Evolutionary conservation across 1,140 invertebrate species (phyloP), one percentile per base, ranked within the genome.

Genomic region (Drosophila arizonae): DNA sequence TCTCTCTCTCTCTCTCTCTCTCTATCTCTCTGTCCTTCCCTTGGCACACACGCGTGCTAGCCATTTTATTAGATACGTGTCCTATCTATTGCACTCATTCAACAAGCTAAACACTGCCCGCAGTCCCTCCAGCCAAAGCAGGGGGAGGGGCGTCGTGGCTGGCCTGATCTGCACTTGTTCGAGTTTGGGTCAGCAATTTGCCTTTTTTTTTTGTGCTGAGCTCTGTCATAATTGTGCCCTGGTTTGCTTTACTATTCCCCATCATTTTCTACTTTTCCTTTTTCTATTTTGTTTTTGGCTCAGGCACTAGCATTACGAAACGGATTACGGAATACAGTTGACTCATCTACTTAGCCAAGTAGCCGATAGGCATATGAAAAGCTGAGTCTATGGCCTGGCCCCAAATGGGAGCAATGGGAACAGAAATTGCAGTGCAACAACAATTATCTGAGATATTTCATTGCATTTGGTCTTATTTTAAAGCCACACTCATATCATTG

Each of bases 31-130:
- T 15, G n/a, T 45, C 50, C 6, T 21, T n/a, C 26, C 43, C 21
- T 33, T 9, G 39, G 43, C 36, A 50, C 51, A 55, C 15, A 77
- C 71, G 82, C 86, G 84, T 87, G 72, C 69, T 24, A 79, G 72
- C 56, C 73, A 75, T 74, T 87, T 88, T 88, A 87, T 87, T 87
- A 84, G 77, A 79, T 84, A 87, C 84, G 84, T 87, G 84, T 82
- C 67, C 84, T 87, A 87, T 87, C 84, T 87, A 60, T 74, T 41
- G 68, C 48, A 57, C 58, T 50, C 73, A 60, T 52, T 33, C 50
- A 50, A 41, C 67, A 46, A 43, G 57, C 64, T 46, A 30, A 33
- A 5, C 45, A 39, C 30, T 33, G 17, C 13, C n/a, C 5, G n/a
- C 41, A 33, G 28, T 30, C 21, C 1, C 21, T 21, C 21, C 21